Percentiles rank a stretch among this genome's conserved stretches.
Conservation (phyloP, 2,113 vertebrate genomes). For the Misgurnus mizolepis region DNA sequence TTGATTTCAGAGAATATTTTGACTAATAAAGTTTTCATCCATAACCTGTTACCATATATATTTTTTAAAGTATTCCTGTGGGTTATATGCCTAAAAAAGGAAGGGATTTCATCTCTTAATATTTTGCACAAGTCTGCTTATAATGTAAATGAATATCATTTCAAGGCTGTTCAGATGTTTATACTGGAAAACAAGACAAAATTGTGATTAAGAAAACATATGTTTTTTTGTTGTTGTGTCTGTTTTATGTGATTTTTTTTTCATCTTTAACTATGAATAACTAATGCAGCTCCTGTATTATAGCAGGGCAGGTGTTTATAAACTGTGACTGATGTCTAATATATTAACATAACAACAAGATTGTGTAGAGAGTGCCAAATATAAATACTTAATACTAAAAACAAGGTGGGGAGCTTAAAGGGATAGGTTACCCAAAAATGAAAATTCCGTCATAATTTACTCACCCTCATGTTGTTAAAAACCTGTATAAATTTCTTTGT, state of each 20-base stretch:
- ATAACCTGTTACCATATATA: too few species aligned
- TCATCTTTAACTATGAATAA: conserved; percentile 15
- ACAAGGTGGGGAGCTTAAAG: neutral
- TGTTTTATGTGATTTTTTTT: neutral
- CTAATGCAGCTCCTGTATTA: neutral
- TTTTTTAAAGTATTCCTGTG: too few species aligned
- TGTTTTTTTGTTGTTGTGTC: neutral
- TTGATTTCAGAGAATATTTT: too few species aligned
- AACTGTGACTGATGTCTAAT: conserved; percentile 27
- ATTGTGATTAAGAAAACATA: neutral
- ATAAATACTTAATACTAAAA: conserved; percentile 6
- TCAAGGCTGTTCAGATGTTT: neutral
- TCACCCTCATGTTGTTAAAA: too few species aligned
- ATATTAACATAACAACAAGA: conserved; percentile 26
- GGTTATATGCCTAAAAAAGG: too few species aligned
- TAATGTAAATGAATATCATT: neutral
- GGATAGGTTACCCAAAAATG: too few species aligned
- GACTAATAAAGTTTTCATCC: too few species aligned
- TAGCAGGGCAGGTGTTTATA: conserved; percentile 20
- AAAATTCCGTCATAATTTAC: too few species aligned
- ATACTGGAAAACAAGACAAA: neutral
- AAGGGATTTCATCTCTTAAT: too few species aligned
- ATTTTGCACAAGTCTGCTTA: too few species aligned
- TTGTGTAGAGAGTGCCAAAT: conserved; percentile 45
- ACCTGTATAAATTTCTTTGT: too few species aligned